A percentile compares a stretch with the other conserved stretches of the same genome.
phyloP scores from a whole-genome alignment of 2,888 invertebrate genomes.

The Steromphala cineraria region DNA sequence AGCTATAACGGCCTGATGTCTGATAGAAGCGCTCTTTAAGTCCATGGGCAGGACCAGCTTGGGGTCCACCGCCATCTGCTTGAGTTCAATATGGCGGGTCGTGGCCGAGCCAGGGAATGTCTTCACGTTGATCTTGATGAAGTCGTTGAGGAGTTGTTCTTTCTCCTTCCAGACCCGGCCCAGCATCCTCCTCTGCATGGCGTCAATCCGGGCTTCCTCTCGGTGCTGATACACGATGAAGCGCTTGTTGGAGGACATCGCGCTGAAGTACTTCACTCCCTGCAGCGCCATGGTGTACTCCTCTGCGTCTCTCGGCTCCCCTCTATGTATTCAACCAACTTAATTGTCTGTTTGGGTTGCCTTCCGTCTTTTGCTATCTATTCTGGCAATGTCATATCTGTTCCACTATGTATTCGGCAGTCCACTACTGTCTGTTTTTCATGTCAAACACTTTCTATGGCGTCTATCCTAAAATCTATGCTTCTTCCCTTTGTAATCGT shows the following conservation, averaged over 20 bases:
- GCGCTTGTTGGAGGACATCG: slow-evolving; percentile 23
- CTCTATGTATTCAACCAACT: too few species aligned
- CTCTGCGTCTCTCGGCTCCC: background rate
- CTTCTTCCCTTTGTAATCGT: too few species aligned
- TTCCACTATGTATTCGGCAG: background rate
- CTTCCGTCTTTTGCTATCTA: too few species aligned
- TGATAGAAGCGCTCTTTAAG: background rate
- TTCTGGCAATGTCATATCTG: too few species aligned
- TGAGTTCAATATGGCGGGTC: background rate
- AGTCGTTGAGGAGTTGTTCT: slow-evolving; percentile 28
- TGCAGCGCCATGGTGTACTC: background rate
- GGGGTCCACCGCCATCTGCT: slow-evolving; percentile 28
- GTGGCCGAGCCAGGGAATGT: slow-evolving; percentile 1
- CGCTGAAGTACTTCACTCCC: slow-evolving; percentile 21
- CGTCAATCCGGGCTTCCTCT: slow-evolving; percentile 9
- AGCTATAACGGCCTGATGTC: slow-evolving; percentile 22
- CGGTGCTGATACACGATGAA: background rate
- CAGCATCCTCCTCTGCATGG: slow-evolving; percentile 24
- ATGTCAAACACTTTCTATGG: too few species aligned
- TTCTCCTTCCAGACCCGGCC: slow-evolving; percentile 28
- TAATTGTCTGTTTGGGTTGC: too few species aligned
- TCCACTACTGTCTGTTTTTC: background rate
- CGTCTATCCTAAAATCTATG: too few species aligned
- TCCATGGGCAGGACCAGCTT: slow-evolving; percentile 22
- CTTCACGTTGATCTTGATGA: slow-evolving; percentile 25